A percentile compares a stretch with the other conserved stretches of the same genome.
Evolutionary conservation across 53 echinoderm and acorn worm genomes (phyloP).

Genomic region (Henricia sp.): DNA sequence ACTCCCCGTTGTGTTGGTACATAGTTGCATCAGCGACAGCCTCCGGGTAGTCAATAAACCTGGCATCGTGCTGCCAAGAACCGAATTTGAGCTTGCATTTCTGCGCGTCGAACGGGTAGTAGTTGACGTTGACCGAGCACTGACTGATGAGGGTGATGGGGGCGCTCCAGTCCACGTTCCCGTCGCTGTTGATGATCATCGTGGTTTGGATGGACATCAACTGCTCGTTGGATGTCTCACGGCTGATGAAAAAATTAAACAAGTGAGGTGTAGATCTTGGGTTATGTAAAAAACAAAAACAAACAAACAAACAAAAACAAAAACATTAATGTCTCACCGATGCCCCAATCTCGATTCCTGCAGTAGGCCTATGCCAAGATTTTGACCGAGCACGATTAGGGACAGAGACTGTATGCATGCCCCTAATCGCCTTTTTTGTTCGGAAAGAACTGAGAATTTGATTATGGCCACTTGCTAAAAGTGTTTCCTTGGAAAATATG

Average conservation of each 20-base stretch:
- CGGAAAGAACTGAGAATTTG: too few relatives aligned
- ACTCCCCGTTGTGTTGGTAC: constrained; percentile 85
- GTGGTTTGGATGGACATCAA: constrained; percentile 87
- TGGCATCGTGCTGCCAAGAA: constrained; percentile 97
- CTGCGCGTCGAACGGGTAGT: constrained; percentile 95
- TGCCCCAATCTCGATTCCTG: too few relatives aligned
- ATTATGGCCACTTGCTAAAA: too few relatives aligned
- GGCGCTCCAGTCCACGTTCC: constrained; percentile 94
- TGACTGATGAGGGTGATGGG: constrained; percentile 91
- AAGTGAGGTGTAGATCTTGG: not conserved
- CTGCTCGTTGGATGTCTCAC: constrained; percentile 78
- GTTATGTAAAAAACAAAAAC: too few relatives aligned
- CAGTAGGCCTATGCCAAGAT: too few relatives aligned
- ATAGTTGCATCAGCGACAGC: constrained; percentile 33
- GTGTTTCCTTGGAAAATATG: too few relatives aligned
- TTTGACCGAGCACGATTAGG: too few relatives aligned
- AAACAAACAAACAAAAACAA: too few relatives aligned
- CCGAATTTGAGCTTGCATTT: constrained; percentile 86
- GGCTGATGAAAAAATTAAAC: constrained; percentile 2
- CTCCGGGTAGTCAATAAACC: constrained; percentile 78
- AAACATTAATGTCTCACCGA: too few relatives aligned
- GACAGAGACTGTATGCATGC: too few relatives aligned
- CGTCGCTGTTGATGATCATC: constrained; percentile 75
- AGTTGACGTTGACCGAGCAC: constrained; percentile 87
- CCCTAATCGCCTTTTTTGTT: too few relatives aligned